Conservation (phyloP, 2,888 invertebrate species). For the Drosophila dives region DNA sequence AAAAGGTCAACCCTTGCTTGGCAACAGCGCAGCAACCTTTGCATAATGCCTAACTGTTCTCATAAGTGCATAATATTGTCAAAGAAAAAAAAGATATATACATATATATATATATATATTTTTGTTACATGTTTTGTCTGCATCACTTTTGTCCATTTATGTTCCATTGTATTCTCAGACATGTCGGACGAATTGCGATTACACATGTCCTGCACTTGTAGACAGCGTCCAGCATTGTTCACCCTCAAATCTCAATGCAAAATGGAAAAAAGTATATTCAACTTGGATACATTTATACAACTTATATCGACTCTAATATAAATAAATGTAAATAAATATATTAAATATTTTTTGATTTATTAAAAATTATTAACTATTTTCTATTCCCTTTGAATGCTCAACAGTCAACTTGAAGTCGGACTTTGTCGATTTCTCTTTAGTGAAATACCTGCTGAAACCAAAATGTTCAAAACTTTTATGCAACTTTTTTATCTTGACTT, state of each 20-base stretch:
- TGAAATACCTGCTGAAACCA: background rate
- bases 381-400: background rate
- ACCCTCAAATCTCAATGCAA: background rate
- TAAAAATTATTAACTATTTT: background rate
- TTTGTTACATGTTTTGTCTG: constrained; percentile 45
- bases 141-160: constrained; percentile 12
- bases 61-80: constrained; percentile 74
- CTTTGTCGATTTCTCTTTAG: background rate
- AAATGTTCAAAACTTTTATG: background rate
- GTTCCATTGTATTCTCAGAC: constrained; percentile 25
- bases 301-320: background rate
- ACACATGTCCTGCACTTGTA: constrained; percentile 40
- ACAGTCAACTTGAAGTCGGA: background rate
- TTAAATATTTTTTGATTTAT: background rate
- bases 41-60: constrained; percentile 33
- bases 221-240: constrained; percentile 13
- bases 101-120: too few relatives aligned
- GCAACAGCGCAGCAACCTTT: constrained; percentile 46
- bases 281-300: background rate
- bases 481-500: background rate
- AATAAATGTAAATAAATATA: too few relatives aligned
- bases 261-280: background rate
- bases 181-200: constrained; percentile 45
- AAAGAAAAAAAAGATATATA: constrained; percentile 22
- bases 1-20: constrained; percentile 36